Conservation (phyloP, 2,113 vertebrate species). For the Chionis minor region DNA sequence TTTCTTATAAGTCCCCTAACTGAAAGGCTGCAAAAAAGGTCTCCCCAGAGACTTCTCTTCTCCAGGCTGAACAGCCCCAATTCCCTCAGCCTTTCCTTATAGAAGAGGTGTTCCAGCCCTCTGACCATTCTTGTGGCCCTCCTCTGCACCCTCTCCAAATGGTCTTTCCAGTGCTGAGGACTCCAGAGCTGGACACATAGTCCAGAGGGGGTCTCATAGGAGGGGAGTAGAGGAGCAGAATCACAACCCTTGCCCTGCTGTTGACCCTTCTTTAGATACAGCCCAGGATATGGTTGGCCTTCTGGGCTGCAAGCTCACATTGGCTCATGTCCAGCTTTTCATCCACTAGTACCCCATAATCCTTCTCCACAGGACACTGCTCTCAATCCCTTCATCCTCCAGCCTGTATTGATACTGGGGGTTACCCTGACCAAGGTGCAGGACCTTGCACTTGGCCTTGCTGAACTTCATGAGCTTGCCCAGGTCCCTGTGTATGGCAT, state of each 20-base stretch:
- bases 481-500: not conserved
- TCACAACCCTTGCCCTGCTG: not conserved
- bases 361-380: not conserved
- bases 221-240: not conserved
- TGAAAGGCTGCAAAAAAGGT: not conserved
- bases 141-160: not conserved
- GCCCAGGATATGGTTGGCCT: accelerated
- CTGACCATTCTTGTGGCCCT: not conserved
- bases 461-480: not conserved
- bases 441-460: not conserved
- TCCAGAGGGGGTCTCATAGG: not conserved
- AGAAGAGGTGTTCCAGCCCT: not conserved
- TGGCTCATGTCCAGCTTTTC: not conserved
- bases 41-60: not conserved
- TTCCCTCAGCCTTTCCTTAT: not conserved
- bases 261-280: not conserved
- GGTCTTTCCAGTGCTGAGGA: not conserved
- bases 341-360: not conserved
- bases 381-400: not conserved
- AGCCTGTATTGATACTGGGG: accelerated
- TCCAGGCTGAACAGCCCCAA: not conserved
- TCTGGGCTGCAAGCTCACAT: accelerated
- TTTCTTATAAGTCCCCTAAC: not conserved
- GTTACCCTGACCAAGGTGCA: not conserved
- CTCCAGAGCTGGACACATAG: not conserved